Percentiles rank a stretch among this genome's conserved stretches.
Conservation (phyloP, 30 jellyfish, hydroid and myxozoan genomes). For the Phacellophora camtschatica region DNA sequence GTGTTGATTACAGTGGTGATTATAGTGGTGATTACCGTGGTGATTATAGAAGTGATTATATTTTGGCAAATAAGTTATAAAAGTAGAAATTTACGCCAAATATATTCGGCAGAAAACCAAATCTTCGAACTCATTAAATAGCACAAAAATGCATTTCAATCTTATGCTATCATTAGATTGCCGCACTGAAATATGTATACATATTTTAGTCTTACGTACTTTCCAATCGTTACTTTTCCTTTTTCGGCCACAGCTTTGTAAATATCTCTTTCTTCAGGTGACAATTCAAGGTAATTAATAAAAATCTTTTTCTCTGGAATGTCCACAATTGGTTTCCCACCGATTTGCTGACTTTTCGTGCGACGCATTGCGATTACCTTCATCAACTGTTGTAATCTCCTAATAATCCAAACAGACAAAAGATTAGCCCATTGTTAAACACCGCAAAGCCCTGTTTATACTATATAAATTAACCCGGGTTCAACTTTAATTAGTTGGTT, state of each 20-base stretch:
- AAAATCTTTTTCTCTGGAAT: constrained; percentile 49
- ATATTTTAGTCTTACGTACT: constrained; percentile 7
- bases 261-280: constrained; percentile 65
- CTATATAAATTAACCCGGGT: too few relatives aligned
- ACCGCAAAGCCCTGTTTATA: not conserved
- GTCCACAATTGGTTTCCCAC: constrained; percentile 52
- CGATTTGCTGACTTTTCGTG: constrained; percentile 34
- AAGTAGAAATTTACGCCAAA: too few relatives aligned
- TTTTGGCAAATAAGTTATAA: too few relatives aligned
- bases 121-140: too few relatives aligned
- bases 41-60: too few relatives aligned
- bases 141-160: not conserved
- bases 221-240: constrained; percentile 64
- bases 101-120: too few relatives aligned
- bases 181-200: not conserved
- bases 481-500: too few relatives aligned
- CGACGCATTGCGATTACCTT: constrained; percentile 64
- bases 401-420: not conserved
- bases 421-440: not conserved
- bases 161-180: not conserved
- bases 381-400: constrained; percentile 57
- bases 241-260: constrained; percentile 60
- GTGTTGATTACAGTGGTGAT: too few relatives aligned
- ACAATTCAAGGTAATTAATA: constrained; percentile 39
- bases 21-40: too few relatives aligned